Conservation (phyloP, 1,140 invertebrate genomes). For the Zelostemma sp. region DNA sequence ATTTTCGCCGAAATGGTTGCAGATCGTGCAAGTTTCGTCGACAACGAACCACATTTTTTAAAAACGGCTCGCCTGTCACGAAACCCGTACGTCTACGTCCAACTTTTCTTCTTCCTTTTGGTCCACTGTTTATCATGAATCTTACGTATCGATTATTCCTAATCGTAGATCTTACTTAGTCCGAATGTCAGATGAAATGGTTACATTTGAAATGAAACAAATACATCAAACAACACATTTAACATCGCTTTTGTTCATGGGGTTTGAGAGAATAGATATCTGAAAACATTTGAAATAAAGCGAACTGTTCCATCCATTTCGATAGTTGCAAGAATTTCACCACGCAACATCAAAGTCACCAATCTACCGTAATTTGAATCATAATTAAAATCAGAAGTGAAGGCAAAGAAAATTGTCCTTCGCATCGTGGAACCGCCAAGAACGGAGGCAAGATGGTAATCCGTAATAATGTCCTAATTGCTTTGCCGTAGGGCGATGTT, state of each 20-base stretch:
- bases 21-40: constrained; percentile 91
- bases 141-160: too few species aligned
- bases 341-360: constrained; percentile 2
- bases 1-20: constrained; percentile 61
- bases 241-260: too few species aligned
- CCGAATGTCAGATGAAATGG: too few species aligned
- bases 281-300: not conserved
- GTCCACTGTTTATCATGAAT: too few species aligned
- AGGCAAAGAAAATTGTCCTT: constrained; percentile 15
- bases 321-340: not conserved
- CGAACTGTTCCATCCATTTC: not conserved
- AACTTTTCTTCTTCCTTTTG: constrained; percentile 36
- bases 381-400: constrained; percentile 52
- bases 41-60: constrained; percentile 83
- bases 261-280: too few species aligned
- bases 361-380: constrained; percentile 15
- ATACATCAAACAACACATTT: too few species aligned
- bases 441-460: constrained; percentile 46
- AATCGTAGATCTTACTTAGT: too few species aligned
- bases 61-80: constrained; percentile 81
- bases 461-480: constrained; percentile 52
- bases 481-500: constrained; percentile 25
- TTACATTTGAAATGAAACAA: too few species aligned
- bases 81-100: constrained; percentile 78
- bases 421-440: constrained; percentile 13